Percentiles rank a stretch among this genome's conserved stretches.
phyloP scores from a whole-genome alignment of 2,113 vertebrate genomes.

The Setophaga petechia region DNA sequence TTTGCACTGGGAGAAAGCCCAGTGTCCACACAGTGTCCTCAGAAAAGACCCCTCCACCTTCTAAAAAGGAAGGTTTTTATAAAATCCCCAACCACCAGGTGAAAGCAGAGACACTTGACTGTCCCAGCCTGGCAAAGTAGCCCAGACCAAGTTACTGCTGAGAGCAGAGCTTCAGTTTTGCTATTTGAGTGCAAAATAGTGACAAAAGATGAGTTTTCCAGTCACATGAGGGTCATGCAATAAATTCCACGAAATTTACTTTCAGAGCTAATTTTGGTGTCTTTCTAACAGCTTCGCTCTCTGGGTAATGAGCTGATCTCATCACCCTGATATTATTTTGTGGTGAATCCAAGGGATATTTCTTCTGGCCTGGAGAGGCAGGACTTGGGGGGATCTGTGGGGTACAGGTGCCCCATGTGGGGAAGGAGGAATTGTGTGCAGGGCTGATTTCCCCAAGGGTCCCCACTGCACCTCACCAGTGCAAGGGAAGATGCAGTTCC shows the following conservation, averaged over 20 bases:
- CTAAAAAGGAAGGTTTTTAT: not conserved
- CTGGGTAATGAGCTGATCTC: not conserved
- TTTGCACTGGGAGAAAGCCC: not conserved
- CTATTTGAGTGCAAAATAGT: not conserved
- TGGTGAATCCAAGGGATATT: not conserved
- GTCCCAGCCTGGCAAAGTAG: not conserved
- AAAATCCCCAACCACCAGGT: not conserved
- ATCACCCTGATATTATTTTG: not conserved
- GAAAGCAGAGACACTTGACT: not conserved
- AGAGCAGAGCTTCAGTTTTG: not conserved
- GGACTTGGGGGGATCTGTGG: rapidly evolving
- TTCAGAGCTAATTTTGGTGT: not conserved
- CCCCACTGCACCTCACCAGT: rapidly evolving
- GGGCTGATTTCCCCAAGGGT: not conserved
- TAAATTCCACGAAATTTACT: not conserved
- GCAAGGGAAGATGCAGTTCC: not conserved
- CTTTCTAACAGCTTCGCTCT: not conserved
- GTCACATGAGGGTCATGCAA: not conserved
- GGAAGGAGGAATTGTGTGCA: not conserved
- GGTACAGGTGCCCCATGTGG: rapidly evolving
- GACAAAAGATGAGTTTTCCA: not conserved
- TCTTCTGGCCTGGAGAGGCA: not conserved
- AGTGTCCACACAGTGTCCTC: not conserved
- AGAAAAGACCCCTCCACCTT: not conserved
- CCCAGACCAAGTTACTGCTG: not conserved